Percentiles rank a stretch among this genome's conserved stretches.
Evolutionary conservation across 2,797 vertebrate species (phyloP).

Genomic region (Meriones psammophilus): DNA sequence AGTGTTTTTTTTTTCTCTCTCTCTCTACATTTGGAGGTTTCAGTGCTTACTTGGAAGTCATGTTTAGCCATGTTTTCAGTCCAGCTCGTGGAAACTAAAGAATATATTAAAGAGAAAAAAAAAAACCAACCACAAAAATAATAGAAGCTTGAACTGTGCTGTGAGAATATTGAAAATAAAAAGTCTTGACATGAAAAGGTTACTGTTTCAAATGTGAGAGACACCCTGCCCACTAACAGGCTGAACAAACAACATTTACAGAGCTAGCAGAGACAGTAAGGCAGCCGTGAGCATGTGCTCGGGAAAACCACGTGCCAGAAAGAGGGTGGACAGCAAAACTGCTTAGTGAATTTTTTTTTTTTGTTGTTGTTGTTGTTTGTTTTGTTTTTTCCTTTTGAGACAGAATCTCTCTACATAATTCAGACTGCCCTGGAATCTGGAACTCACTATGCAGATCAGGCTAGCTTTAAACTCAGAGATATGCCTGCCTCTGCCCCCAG

Average conservation of each 20-base stretch:
- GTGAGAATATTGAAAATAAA: neutral
- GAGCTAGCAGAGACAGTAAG: neutral
- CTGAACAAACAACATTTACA: neutral
- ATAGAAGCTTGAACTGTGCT: neutral
- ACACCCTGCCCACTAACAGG: neutral
- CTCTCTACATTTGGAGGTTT: neutral
- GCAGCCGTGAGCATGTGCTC: accelerated
- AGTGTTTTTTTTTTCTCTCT: no score
- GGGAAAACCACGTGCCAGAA: accelerated
- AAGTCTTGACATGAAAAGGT: neutral
- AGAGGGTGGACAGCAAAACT: accelerated
- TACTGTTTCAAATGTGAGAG: neutral
- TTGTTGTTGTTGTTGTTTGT: no score
- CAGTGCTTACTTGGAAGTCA: neutral
- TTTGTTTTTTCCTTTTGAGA: neutral
- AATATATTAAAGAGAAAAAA: no score
- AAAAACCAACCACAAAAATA: neutral
- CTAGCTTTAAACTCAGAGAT: neutral
- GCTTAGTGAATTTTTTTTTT: neutral
- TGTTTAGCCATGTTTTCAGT: neutral
- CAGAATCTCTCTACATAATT: neutral
- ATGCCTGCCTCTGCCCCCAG: neutral
- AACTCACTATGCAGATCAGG: neutral
- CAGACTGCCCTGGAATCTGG: neutral
- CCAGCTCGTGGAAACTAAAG: neutral